Conservation (phyloP, 2,113 vertebrate genomes). For the Ceratotherium simum region DNA sequence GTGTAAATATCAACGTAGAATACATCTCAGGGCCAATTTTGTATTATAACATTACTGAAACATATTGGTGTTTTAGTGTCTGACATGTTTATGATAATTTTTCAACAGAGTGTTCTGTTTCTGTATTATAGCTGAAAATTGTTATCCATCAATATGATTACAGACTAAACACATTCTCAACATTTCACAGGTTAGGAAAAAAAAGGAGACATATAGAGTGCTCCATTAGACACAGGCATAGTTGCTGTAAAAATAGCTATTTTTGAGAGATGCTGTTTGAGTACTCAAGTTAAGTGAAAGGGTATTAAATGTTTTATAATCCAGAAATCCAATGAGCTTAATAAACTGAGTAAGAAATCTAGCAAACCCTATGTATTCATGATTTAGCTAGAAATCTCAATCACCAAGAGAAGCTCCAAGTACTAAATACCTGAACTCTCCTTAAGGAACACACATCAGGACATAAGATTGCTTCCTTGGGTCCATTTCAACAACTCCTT, state of each 20-base stretch:
- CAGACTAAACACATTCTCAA: constrained; percentile 8
- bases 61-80: not conserved
- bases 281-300: not conserved
- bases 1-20: constrained; percentile 24
- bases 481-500: not conserved
- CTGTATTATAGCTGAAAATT: not conserved
- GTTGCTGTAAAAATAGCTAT: not conserved
- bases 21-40: constrained; percentile 15
- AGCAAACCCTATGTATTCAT: not conserved
- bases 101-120: not conserved
- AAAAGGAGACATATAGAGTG: not conserved
- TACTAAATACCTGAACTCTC: not conserved
- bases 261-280: not conserved
- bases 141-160: not conserved
- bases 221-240: not conserved
- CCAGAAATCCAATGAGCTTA: not conserved
- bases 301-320: not conserved
- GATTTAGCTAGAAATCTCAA: not conserved
- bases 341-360: not conserved
- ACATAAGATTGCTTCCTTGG: not conserved
- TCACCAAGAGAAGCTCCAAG: not conserved
- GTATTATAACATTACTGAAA: not conserved
- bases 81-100: constrained; percentile 30
- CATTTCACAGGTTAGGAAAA: not conserved
- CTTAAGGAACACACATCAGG: not conserved